Base-by-base conservation (phyloP, 2,797 vertebrate genomes). In the Chromobotia macracanthus region DNA sequence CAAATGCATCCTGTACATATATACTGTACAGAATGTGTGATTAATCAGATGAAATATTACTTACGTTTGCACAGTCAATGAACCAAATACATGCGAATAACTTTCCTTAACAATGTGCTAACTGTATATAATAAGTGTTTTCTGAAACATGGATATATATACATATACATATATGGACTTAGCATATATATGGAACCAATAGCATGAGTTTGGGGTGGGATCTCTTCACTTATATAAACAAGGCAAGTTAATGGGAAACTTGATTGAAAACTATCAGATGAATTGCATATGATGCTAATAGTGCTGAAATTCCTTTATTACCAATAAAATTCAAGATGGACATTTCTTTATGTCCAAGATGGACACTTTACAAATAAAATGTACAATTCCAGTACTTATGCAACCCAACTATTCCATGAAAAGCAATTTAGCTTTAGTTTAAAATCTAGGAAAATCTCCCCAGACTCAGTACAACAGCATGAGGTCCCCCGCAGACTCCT, bases 401-500 rank as follows among this genome's bases (percentile, higher is more conserved):
- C 19, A 53, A 38, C 15, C 46, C 35, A 38, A 63, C 8, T 28
- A 68, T 55, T 61, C 31, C 10, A 11, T 50, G 2, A 48, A 51
- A 53, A 64, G 46, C 11, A 71, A 44, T 64, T 64, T 16, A 25
- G n/a, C 2, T 3, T 15, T 16, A 5, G 25, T n/a, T n/a, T n/a
- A 25, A 71, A 72, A 51, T 53, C 35, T 46, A 55, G 46, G 15
- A 65, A 72, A 21, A 4, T 44, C 16, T 65, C 48, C 21, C 16
- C 18, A 46, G 69, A 72, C 58, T 44, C 48, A 53, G 25, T 25
- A 55, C 16, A 51, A 72, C 51, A 65, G 55, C 19, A 72, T 3
- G 1, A 16, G 38, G 58, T 41, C 31, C 48, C 28, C 28, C 2
- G 7, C 28, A 23, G 0, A 65, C 77, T 65, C 66, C 11, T 16